Base-by-base conservation (phyloP, 2,888 invertebrate species). In the Epirrhoe tristata region DNA sequence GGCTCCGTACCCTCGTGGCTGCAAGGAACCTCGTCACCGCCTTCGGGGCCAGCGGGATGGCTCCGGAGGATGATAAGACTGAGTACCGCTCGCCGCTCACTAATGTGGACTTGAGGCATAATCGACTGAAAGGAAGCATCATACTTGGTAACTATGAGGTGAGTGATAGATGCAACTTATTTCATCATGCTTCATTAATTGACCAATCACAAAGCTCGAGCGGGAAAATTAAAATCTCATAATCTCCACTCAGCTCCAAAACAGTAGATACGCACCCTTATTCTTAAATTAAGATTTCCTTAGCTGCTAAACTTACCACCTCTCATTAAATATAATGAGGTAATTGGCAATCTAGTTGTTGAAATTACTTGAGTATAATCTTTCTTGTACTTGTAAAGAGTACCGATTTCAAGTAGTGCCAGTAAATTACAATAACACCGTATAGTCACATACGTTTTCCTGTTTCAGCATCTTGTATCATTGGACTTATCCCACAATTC, bases 131-230 rank as follows among this genome's bases (percentile, higher is more conserved):
- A 86, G 97, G 97, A 64, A 97, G 96, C 89, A 97, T 97, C 71
- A 96, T 97, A 74, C 95, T 97, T 59, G 97, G 97, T 63, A 97
- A 97, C 86, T 97, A 97, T 88, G 97, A 97, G 85, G 97, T 97
- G 17, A 59, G 57, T 34, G 52, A 10, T 4, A 12, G 39, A 43
- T 39, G 39, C 2, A 10, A 12, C 12, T 2, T 43, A 43, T 12
- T 12, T 4, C 39, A 3, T 4, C 39, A 3, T 24, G 24, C 24
- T 24, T 24, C n/a, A 24, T 24, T 1, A 24, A 24, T 24, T 24
- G 24, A 24, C 24, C 24, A 24, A 24, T 24, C 24, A 24, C 24
- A 24, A 24, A 24, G 3, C 24, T 2, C 24, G 24, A 24, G 24
- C 24, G 24, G 24, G 1, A 3, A 24, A 2, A 24, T 24, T 24